Evolutionary conservation across 2,797 vertebrate genomes (phyloP).

Genomic region (Tadarida brasiliensis): DNA sequence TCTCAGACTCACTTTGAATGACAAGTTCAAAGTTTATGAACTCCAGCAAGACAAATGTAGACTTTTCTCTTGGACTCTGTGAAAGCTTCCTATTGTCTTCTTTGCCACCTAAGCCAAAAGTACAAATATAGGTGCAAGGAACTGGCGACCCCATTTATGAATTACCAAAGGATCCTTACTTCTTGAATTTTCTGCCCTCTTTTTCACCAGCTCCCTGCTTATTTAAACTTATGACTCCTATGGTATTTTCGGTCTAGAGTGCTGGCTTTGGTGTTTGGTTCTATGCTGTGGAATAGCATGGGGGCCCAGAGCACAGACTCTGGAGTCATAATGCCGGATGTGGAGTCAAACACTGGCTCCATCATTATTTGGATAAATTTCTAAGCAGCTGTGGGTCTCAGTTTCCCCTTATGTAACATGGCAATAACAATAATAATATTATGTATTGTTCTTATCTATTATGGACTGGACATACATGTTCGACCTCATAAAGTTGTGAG

Average conservation of each 20-base stretch:
- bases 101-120: conserved; percentile 54
- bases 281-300: not conserved
- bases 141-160: conserved; percentile 29
- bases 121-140: conserved; percentile 47
- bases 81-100: conserved; percentile 69
- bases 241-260: not conserved
- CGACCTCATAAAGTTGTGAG: not conserved
- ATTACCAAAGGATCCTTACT: conserved; percentile 40
- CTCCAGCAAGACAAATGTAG: conserved; percentile 53
- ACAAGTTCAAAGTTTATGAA: conserved; percentile 71
- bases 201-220: conserved; percentile 28
- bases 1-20: conserved; percentile 59
- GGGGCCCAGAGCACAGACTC: not conserved
- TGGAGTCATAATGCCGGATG: not conserved
- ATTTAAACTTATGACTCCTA: conserved; percentile 60
- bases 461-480: not conserved
- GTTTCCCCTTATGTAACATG: not conserved
- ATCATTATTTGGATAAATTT: not conserved
- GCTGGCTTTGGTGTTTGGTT: not conserved
- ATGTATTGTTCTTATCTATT: not conserved
- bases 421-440: not conserved
- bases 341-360: not conserved
- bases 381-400: not conserved
- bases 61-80: conserved; percentile 15
- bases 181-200: conserved; percentile 20